Base-by-base conservation (phyloP, 2,797 vertebrate species). In the Labeo calbasu region DNA sequence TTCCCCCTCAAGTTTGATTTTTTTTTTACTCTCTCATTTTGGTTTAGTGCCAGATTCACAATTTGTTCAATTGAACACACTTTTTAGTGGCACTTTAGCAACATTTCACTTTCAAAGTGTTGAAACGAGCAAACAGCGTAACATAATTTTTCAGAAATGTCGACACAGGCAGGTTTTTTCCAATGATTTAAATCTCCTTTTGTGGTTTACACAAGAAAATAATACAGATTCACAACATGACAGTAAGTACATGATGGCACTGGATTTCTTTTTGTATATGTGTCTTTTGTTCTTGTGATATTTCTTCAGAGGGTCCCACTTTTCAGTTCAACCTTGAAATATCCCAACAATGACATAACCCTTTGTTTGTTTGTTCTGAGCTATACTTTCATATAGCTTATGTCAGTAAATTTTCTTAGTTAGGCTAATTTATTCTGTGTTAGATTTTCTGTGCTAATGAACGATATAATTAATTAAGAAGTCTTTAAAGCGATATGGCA, bases 381-480 rank as follows among this genome's bases (percentile, higher is more conserved):
- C 15, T 68, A 40, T 28, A 28, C 25, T 63, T 63, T 15, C 13
- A 63, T 51, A 72, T 28, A 53, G 50, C 51, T n/a, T 32, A 17
- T 75, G 50, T 75, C 28, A 75, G 72, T 28, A 75, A 36, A 28
- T 63, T 48, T 36, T 70, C 21, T 48, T 28, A 75, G 55, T 71
- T 14, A 65, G 40, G 23, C 46, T 66, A 86, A 86, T 79, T 79
- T 86, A 48, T 69, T 77, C 65, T n/a, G 21, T 61, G 40, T 75
- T 65, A 46, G 53, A 83, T 70, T 81, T 81, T 65, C 63, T 79
- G 82, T 66, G 43, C 77, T 81, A 80, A 84, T 84, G 59, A 84
- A 87, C 65, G 43, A 57, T 63, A 28, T 77, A 9, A 65, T 84
- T 82, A 79, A 88, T 79, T 76, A 86, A 82, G n/a, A 59, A 65